Conservation (phyloP, 1,140 invertebrate genomes). For the Pogonomyrmex californicus region DNA sequence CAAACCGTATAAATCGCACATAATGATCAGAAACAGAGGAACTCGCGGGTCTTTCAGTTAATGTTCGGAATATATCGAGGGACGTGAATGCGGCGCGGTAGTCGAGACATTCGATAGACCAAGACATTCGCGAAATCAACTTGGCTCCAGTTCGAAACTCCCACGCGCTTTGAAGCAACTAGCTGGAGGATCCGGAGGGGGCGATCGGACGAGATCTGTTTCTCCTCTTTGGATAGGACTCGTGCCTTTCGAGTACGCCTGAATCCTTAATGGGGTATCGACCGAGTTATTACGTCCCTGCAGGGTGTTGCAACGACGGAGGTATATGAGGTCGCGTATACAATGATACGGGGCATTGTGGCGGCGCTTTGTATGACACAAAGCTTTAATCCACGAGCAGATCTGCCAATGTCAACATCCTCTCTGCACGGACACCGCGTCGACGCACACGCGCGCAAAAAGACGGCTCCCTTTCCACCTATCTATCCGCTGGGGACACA, state of each 20-base stretch:
- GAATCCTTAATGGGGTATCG: constrained; percentile 79
- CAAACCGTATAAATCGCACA: not conserved
- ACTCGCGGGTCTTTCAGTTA: constrained; percentile 22
- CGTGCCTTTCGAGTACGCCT: constrained; percentile 63
- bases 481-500: constrained; percentile 64
- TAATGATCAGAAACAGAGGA: constrained; percentile 27
- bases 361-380: constrained; percentile 81
- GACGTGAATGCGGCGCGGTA: constrained; percentile 12
- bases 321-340: constrained; percentile 79
- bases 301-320: constrained; percentile 66
- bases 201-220: constrained; percentile 27
- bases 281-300: constrained; percentile 79
- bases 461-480: not conserved
- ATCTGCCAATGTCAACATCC: constrained; percentile 85
- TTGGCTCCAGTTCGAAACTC: constrained; percentile 46
- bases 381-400: constrained; percentile 84
- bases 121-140: constrained; percentile 44
- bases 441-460: constrained; percentile 26
- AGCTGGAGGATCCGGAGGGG: constrained; percentile 16
- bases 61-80: not conserved
- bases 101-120: constrained; percentile 16
- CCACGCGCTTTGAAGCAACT: constrained; percentile 49
- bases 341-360: constrained; percentile 79
- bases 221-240: not conserved
- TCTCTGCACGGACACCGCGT: constrained; percentile 68